These are phyloP conservation scores for Lasioglossum calceatum DNA, from an alignment of 2,888 invertebrate genomes.

Conservation along the genomic window DNA sequence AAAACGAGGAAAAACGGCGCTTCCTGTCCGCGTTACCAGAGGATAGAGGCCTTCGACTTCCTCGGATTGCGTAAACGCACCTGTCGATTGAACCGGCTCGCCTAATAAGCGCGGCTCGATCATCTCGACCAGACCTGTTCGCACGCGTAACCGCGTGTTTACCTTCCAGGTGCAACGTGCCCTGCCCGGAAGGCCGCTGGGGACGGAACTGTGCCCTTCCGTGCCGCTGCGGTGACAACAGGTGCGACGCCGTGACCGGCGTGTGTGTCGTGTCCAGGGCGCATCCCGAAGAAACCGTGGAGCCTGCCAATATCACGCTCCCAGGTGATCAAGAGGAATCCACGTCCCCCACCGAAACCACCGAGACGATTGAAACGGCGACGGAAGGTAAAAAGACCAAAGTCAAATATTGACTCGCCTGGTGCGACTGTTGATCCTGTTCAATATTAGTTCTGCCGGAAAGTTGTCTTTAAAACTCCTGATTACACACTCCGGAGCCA, in stretches of 20 bases:
- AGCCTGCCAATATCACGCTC: not conserved
- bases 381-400: constrained; percentile 40
- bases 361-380: constrained; percentile 27
- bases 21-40: not conserved
- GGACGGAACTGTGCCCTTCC: constrained; percentile 88
- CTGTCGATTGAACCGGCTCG: constrained; percentile 33
- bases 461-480: not conserved
- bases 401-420: constrained; percentile 20
- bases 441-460: not conserved
- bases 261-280: constrained; percentile 83
- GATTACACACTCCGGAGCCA: not conserved
- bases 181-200: constrained; percentile 89
- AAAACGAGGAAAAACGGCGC: not conserved
- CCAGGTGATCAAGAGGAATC: constrained; percentile 23
- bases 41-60: constrained; percentile 1
- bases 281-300: not conserved
- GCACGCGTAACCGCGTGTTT: not conserved
- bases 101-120: not conserved
- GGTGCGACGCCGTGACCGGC: constrained; percentile 86
- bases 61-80: constrained; percentile 16
- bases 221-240: constrained; percentile 87
- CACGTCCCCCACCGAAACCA: constrained; percentile 8
- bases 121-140: not conserved
- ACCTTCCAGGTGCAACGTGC: constrained; percentile 75
- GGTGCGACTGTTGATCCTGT: constrained; percentile 35